Base-by-base conservation (phyloP, 2,113 vertebrate species). In the Myotis brandtii region DNA sequence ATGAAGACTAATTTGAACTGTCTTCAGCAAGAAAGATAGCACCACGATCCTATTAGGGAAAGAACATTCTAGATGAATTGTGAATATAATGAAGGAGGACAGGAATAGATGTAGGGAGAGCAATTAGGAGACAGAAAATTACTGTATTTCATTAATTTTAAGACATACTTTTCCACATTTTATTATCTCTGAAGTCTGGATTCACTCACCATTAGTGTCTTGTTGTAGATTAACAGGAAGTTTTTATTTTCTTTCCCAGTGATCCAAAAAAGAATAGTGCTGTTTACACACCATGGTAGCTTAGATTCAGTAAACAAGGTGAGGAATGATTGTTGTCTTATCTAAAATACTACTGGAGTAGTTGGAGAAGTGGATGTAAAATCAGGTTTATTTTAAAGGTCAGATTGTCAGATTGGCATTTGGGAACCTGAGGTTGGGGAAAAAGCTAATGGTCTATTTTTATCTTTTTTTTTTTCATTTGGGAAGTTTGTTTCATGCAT, bases 181-280 rank as follows among this genome's bases (percentile, higher is more conserved):
- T 77, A 62, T 69, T 86, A 67, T 77, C 14, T 92, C 52, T 77
- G 73, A 91, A 73, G 43, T 52, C 37, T 77, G 43, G 9, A 80
- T 50, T 85, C 37, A 70, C 2, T 93, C 48, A 21, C 34, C 25
- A 18, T 59, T 70, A 90, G 9, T 85, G 32, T 6, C 34, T 66
- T 90, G 64, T 76, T 2, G n/a, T 66, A 30, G 7, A 59, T 56
- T 86, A 86, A 67, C 62, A 59, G 30, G 27, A 46, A 70, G 27
- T 11, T 82, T 93, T 89, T 66, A 40, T 89, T 69, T 92, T 83
- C 62, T 91, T 73, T 85, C 62, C 77, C 30, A 77, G 12, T 79
- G 18, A 81, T 86, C 46, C 9, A 95, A 79, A 86, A 80, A 40
- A 32, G 21, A 88, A 59, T 34, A 52, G 6, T 50, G 3, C 0